Base-by-base conservation (phyloP, 2,797 vertebrate species). In the Delichon dasypus region DNA sequence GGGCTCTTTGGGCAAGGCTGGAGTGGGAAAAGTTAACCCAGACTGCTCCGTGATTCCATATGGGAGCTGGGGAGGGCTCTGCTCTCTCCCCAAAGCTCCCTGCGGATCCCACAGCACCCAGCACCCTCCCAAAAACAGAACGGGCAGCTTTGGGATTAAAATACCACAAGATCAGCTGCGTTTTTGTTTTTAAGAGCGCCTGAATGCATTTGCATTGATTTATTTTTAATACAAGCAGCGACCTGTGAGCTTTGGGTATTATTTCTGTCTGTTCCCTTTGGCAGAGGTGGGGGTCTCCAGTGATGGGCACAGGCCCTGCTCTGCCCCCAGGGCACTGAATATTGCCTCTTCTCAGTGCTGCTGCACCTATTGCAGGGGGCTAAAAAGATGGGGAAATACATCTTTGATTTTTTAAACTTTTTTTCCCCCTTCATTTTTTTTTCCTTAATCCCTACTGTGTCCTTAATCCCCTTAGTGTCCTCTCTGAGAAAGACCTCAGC, bases 351-450 rank as follows among this genome's bases (percentile, higher is more conserved):
- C 5, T 10, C 55, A 3, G 15, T 2, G 30, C 32, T 44, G 3
- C 1, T 2, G 1, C 13, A 14, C 8, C 0, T 9, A 29, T 18
- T 38, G 13, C 7, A 50, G 14, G 25, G 5, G 5, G 1, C 17
- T 47, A 4, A 36, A 61, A 16, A 45, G 20, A 26, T 45, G 26
- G 9, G 15, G 10, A 40, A 89, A 34, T 1, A 15, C 2, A 2
- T 1, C 3, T 42, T 22, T 13, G 5, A 0, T 6, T 57, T 76
- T 15, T 34, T 5, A 20, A 42, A 13, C 18, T 15, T 2, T 1
- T 12, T 1, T 5, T 11, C 40, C 13, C 40, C 10, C 7, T 5
- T 3, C 2, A 2, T 10, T 4, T 32, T 15, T 16, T 16, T 8
- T 1, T 0, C 4, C 5, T 58, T 23, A 9, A 47, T 48, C 32